Evolutionary conservation across 2,888 invertebrate genomes (phyloP), one percentile per base, ranked within the genome.

Genomic region (Apamea monoglypha): DNA sequence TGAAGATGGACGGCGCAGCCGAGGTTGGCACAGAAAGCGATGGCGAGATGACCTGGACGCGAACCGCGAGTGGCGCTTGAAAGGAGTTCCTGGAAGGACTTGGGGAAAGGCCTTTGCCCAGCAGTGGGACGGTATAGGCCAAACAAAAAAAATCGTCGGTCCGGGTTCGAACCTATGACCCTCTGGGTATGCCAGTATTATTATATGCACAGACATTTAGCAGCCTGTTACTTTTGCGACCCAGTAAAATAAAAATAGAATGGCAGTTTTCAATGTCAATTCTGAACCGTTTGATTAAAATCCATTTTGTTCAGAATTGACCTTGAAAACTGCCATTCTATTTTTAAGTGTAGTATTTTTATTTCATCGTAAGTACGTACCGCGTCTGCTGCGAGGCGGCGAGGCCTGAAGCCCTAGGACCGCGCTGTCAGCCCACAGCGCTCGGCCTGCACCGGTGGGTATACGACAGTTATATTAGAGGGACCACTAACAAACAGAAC

Each of bases 401-500:
- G 36, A 18, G 47, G 29, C 18, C 12, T 29, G 50, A 77, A 78
- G 67, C 67, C 67, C 40, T 78, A 77, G 67, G 5, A 67, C 78
- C 18, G 67, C 47, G 21, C 25, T 75, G 12, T 61, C 47, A 29
- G 67, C 59, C 7, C 32, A 66, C 47, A n/a, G 44, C 32, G 10
- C 8, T 8, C 18, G 25, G 14, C 29, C n/a, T 21, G 76, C 32
- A 7, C 47, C 25, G 1, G 71, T 14, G 8, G 4, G 2, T 29
- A 70, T 29, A 16, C 5, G 6, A 10, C 61, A 63, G n/a, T n/a
- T 25, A 61, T 7, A 12, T 40, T 1, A 76, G 36, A 63, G 63
- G 61, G 25, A 63, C 76, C 75, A 75, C 7, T 14, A 36, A 21
- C 40, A 25, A 44, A 68, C 25, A 29, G 12, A 21, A 29, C 29